Conservation (phyloP, 2,797 vertebrate genomes). For the Eulemur mongoz region DNA sequence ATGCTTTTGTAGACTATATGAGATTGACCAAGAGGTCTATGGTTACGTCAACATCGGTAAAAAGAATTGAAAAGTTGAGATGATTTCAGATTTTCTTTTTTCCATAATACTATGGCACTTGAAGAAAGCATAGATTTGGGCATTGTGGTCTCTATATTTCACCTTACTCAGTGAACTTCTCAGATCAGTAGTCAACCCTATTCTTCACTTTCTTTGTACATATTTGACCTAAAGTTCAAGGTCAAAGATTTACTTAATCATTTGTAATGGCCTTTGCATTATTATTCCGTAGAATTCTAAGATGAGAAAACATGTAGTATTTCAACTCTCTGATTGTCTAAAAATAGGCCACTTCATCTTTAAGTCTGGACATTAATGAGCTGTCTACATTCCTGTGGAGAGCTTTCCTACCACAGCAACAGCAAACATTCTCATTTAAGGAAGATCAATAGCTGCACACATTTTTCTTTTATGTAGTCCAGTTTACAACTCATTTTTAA, state of each 20-base stretch:
- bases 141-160: not conserved
- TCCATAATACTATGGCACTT: not conserved
- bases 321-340: slow-evolving; percentile 48
- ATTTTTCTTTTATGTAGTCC: slow-evolving; percentile 62
- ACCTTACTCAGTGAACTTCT: not conserved
- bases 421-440: slow-evolving; percentile 50
- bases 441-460: slow-evolving; percentile 60
- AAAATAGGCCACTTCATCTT: slow-evolving; percentile 59
- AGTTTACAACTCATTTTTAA: slow-evolving; percentile 69
- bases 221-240: slow-evolving; percentile 15
- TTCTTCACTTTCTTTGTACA: not conserved
- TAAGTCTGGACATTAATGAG: slow-evolving; percentile 45
- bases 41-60: not conserved
- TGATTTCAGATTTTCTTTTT: not conserved
- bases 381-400: slow-evolving; percentile 37
- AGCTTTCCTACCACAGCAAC: slow-evolving; percentile 39
- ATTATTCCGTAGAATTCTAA: slow-evolving; percentile 2
- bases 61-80: not conserved
- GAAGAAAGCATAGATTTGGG: not conserved
- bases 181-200: not conserved
- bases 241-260: slow-evolving; percentile 31
- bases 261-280: not conserved
- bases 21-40: not conserved
- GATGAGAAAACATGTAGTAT: slow-evolving; percentile 27
- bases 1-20: not conserved